Evolutionary conservation across 1,140 invertebrate species (phyloP).

Genomic region (Neocloeon triangulifer): DNA sequence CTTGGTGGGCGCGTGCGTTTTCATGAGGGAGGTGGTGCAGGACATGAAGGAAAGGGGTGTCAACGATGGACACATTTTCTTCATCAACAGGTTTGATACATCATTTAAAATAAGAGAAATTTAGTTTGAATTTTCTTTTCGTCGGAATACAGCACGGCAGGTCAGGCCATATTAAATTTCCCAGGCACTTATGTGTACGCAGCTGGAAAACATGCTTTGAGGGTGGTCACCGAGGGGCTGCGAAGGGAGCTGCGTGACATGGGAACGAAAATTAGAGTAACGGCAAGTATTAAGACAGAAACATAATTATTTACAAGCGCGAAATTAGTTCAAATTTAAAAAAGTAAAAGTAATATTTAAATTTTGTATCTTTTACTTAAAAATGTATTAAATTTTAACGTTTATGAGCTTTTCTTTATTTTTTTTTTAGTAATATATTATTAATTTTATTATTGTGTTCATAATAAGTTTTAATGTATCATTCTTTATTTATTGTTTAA

Average conservation of each 20-base stretch:
- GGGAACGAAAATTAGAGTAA: constrained; percentile 16
- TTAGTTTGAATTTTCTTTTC: not conserved
- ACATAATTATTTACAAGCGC: too few relatives aligned
- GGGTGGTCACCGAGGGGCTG: constrained; percentile 17
- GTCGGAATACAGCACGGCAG: constrained; percentile 14
- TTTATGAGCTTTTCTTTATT: too few relatives aligned
- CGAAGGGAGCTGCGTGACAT: constrained; percentile 15
- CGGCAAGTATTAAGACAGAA: constrained; percentile 7
- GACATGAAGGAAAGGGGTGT: constrained; percentile 29
- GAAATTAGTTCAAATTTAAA: too few relatives aligned
- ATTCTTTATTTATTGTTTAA: too few relatives aligned
- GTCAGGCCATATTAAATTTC: constrained; percentile 15
- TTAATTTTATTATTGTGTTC: too few relatives aligned
- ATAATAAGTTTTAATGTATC: too few relatives aligned
- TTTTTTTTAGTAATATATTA: too few relatives aligned
- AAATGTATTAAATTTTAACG: too few relatives aligned
- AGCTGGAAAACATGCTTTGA: constrained; percentile 18
- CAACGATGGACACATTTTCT: constrained; percentile 39
- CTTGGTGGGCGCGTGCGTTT: constrained; percentile 27
- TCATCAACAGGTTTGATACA: constrained; percentile 33
- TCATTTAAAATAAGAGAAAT: too few relatives aligned
- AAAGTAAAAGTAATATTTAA: too few relatives aligned
- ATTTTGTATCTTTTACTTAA: too few relatives aligned
- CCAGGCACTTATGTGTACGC: constrained; percentile 13
- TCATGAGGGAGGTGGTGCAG: constrained; percentile 26